Evolutionary conservation across 92 coral and sea anemone genomes (phyloP), one percentile per base, ranked within the genome.

Genomic region (Paramuricea clavata): DNA sequence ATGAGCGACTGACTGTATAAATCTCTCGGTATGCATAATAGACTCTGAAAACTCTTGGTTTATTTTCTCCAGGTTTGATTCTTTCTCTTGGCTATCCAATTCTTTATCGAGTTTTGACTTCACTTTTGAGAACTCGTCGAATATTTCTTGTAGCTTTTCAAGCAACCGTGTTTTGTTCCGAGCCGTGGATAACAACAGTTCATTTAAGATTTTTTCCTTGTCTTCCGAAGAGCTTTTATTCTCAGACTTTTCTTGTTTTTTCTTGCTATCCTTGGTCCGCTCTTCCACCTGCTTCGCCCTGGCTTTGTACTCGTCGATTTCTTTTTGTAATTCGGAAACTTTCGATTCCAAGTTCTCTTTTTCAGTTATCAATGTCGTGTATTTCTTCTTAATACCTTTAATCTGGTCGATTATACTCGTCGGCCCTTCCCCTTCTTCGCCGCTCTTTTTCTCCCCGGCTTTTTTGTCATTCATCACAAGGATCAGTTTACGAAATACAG

Each of bases 251-350:
- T 79, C 32, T 0, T 35, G 19, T 2, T 79, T 41, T 43, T 19
- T 33, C 1, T 12, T 19, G n/a, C 41, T 27, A 28, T 30, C 25
- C 2, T 34, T 67, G 34, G 33, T 44, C 82, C 92, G 19, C 91
- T 85, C 67, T 88, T 92, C 49, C 89, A 83, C 67, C 77, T 89
- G 59, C 69, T 93, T 91, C 67, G 76, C 86, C 32, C 93, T 94
- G 93, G 92, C 73, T 83, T 98, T 81, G 42, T 89, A 56, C 64
- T 86, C 92, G 32, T 82, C 90, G 52, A 94, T 94, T 85, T 96
- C 99, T 69, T 92, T 93, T 68, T 96, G 91, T 28, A 96, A 92
- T 41, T 88, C 87, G 4, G 47, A 79, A 44, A 96, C 36, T 77
- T 85, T 93, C 25, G 91, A 31, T 69, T 96, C 93, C 8, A 96